Evolutionary conservation across 2,888 invertebrate species (phyloP).

Genomic region (Papilio gigon): DNA sequence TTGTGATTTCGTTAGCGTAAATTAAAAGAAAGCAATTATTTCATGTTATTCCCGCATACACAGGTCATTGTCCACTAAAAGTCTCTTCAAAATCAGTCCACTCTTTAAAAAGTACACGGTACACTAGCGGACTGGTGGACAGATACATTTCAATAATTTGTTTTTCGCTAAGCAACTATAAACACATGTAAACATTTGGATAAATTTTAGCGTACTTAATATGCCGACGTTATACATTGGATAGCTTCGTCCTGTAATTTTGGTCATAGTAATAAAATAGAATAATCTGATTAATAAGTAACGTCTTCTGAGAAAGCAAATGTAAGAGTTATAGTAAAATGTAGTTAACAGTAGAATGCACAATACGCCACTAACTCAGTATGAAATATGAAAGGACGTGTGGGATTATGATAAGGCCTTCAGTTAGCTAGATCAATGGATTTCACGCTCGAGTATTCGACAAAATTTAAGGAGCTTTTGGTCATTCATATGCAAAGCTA

Average conservation of each 20-base stretch:
- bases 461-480: slow-evolving; percentile 69
- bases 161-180: no score
- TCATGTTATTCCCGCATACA: no score
- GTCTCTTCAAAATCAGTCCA: no score
- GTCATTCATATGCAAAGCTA: slow-evolving; percentile 21
- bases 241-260: background rate
- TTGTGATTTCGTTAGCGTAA: no score
- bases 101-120: no score
- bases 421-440: slow-evolving; percentile 77
- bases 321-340: slow-evolving; percentile 47
- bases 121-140: no score
- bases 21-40: no score
- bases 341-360: slow-evolving; percentile 32
- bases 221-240: no score
- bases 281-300: background rate
- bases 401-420: slow-evolving; percentile 79
- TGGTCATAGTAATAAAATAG: slow-evolving; percentile 53
- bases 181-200: no score
- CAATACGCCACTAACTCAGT: slow-evolving; percentile 60
- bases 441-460: slow-evolving; percentile 74
- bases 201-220: no score
- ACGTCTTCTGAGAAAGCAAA: slow-evolving; percentile 24
- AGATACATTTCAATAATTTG: no score
- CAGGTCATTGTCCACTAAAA: no score
- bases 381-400: slow-evolving; percentile 79